phyloP scores from a whole-genome alignment of 2,888 invertebrate species.

The Artemia sp. region DNA sequence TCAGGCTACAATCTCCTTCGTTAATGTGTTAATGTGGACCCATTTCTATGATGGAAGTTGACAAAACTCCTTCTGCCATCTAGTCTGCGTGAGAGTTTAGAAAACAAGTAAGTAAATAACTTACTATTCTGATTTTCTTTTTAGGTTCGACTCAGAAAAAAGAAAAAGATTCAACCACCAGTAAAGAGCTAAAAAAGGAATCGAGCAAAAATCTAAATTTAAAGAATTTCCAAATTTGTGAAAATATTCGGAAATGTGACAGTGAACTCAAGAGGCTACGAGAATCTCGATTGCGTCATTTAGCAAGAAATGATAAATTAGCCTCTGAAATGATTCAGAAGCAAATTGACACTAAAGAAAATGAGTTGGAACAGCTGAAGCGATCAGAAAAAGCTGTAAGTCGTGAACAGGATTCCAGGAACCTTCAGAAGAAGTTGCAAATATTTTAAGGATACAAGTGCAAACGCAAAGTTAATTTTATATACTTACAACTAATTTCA shows the following conservation, averaged over 20 bases:
- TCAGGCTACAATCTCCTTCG: too few species aligned
- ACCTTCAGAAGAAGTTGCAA: background rate
- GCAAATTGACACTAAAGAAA: slow-evolving; percentile 1
- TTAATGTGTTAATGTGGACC: slow-evolving; percentile 33
- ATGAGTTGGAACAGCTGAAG: background rate
- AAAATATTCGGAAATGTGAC: slow-evolving; percentile 49
- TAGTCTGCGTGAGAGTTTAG: too few species aligned
- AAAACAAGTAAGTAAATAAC: too few species aligned
- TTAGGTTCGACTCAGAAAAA: too few species aligned
- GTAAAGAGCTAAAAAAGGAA: slow-evolving; percentile 31
- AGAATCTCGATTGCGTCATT: slow-evolving; percentile 46
- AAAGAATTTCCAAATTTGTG: slow-evolving; percentile 31
- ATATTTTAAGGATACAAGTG: background rate
- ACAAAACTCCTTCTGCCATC: background rate
- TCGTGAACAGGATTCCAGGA: background rate
- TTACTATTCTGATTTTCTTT: too few species aligned
- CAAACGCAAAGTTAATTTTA: too few species aligned
- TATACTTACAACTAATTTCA: too few species aligned
- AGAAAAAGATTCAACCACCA: too few species aligned
- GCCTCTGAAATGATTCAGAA: background rate
- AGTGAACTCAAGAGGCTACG: slow-evolving; percentile 47
- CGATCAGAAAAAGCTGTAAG: slow-evolving; percentile 1
- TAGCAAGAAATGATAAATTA: background rate
- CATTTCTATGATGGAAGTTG: slow-evolving; percentile 43
- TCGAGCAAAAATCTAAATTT: slow-evolving; percentile 27